Evolutionary conservation across 1,140 invertebrate species (phyloP).

Genomic region (Brachionus angularis): DNA sequence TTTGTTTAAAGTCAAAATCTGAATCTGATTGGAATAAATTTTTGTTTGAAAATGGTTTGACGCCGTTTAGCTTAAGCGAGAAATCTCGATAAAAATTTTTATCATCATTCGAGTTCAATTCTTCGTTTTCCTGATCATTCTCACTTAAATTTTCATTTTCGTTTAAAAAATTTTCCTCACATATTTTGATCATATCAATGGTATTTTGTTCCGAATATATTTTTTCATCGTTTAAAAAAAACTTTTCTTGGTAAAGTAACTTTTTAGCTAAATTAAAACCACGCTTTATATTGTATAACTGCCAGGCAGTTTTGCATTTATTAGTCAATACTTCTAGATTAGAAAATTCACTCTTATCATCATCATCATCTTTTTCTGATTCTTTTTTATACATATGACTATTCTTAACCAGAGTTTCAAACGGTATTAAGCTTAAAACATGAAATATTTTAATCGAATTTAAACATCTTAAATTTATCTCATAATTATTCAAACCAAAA

Average conservation of each 20-base stretch:
- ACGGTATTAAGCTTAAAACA: background rate
- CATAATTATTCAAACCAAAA: background rate
- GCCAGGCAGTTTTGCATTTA: conserved; percentile 29
- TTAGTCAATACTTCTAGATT: conserved; percentile 36
- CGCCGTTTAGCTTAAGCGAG: conserved; percentile 4
- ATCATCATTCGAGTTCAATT: background rate
- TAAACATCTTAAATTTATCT: background rate
- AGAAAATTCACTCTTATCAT: background rate
- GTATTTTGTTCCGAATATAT: too few relatives aligned
- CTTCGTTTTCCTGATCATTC: background rate
- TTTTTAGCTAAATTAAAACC: background rate
- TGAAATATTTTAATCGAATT: conserved; percentile 8
- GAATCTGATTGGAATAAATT: background rate
- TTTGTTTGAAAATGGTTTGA: background rate
- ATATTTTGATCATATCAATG: too few relatives aligned
- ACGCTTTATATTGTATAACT: conserved; percentile 26
- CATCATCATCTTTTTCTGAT: background rate
- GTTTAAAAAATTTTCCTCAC: background rate
- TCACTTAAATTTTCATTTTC: background rate
- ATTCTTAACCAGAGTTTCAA: background rate
- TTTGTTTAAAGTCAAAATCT: background rate
- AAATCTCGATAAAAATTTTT: conserved; percentile 41
- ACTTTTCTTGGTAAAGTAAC: background rate
- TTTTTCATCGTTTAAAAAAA: too few relatives aligned
- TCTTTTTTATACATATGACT: too few relatives aligned